Conservation (phyloP, 2,797 vertebrate genomes). For the Smutsia temminckii region DNA sequence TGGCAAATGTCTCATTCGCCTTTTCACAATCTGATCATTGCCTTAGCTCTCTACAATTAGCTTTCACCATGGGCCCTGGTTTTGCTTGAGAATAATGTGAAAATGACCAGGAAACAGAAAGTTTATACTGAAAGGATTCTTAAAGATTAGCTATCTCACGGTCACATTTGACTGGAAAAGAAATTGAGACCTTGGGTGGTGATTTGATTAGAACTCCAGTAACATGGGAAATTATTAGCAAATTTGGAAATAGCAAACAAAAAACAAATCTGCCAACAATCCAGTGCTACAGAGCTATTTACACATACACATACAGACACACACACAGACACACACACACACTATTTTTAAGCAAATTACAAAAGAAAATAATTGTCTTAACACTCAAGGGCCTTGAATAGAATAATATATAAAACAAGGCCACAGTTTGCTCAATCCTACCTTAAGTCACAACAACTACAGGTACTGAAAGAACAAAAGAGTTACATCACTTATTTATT, state of each 20-base stretch:
- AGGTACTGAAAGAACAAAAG: not conserved
- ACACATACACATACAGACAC: not conserved
- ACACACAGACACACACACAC: not conserved
- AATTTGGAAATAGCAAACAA: not conserved
- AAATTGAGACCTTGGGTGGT: not conserved
- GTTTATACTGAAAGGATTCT: not conserved
- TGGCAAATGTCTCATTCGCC: not conserved
- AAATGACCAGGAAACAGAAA: not conserved
- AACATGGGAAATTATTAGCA: not conserved
- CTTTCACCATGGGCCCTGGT: rapidly evolving
- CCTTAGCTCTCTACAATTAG: not conserved
- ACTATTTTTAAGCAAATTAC: not conserved
- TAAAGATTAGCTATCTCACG: not conserved
- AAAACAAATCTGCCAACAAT: not conserved
- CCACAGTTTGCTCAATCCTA: not conserved
- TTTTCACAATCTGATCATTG: not conserved
- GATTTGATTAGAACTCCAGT: not conserved
- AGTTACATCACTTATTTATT: not conserved
- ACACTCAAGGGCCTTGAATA: not conserved
- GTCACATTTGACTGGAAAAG: not conserved
- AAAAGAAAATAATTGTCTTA: not conserved
- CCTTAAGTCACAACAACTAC: not conserved
- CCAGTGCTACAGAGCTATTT: not conserved
- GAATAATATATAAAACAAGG: not conserved
- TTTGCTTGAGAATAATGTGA: not conserved